Base-by-base conservation (phyloP, 1,140 invertebrate species). In the Hesperophylax magnus region DNA sequence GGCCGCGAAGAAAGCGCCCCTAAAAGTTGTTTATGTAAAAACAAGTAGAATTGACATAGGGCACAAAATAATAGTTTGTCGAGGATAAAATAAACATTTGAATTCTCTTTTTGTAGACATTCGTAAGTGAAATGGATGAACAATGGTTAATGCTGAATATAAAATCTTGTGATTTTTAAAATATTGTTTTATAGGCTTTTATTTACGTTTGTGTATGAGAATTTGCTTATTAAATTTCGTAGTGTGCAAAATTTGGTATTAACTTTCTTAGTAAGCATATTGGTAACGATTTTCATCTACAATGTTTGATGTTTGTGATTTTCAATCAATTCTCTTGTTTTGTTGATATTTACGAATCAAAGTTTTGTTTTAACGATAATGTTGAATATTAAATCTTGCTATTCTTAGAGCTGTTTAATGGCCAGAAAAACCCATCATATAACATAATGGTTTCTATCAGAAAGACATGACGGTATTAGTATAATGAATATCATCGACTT, bases 21-120 rank as follows among this genome's bases (percentile, higher is more conserved):
- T 22, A 61, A 20, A 61, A 61, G 58, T 61, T n/a, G n/a, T 61
- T 61, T 61, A 61, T 61, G 58, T 61, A 61, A 61, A 58, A 61
- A 61, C 24, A 61, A 24, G 7, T 20, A 5, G 58, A 61, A 20
- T 61, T 61, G 58, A 61, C 58, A 18, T 61, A 47, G 58, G 58
- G 24, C 58, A 22, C 58, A 61, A 61, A 61, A 24, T 22, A 24
- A 18, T 61, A 61, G 58, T 61, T 61, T 61, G n/a, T 61, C 20
- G 11, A 61, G 58, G 58, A 20, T 61, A 24, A 61, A 15, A 61
- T 61, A 61, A 61, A 61, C 24, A 61, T 61, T 22, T 61, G n/a
- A 61, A 61, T 24, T 61, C 17, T 61, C 24, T 61, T 61, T 61
- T 61, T 61, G n/a, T 61, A 4, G n/a, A 61, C 9, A 20, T 61